phyloP scores from a whole-genome alignment of 2,888 invertebrate genomes.

The Dioctria linearis region DNA sequence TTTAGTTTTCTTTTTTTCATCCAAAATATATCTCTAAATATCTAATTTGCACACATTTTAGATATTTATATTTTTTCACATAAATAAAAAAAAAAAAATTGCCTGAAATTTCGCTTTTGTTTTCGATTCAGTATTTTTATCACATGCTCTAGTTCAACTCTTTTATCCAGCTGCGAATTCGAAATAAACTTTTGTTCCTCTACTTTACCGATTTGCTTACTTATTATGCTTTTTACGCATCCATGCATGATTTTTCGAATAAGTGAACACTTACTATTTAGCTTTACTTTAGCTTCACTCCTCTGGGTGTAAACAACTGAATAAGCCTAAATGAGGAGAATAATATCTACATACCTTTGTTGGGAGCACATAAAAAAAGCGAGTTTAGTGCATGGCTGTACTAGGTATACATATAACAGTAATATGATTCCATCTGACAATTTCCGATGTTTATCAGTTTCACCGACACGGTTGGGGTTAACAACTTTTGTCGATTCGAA shows the following conservation, averaged over 20 bases:
- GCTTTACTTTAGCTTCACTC: neutral
- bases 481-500: constrained; percentile 4
- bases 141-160: constrained; percentile 26
- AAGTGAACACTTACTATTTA: constrained; percentile 3
- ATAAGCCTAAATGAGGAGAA: constrained; percentile 31
- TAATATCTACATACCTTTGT: neutral
- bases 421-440: constrained; percentile 19
- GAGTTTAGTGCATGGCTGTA: neutral
- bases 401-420: neutral
- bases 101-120: constrained; percentile 10
- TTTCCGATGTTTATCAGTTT: constrained; percentile 5
- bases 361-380: constrained; percentile 15
- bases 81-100: neutral
- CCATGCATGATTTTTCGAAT: constrained; percentile 21
- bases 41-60: neutral
- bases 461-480: neutral
- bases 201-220: constrained; percentile 8
- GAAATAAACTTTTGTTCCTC: constrained; percentile 31
- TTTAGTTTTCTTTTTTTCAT: neutral
- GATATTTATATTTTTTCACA: too few species aligned
- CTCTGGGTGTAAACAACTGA: constrained; percentile 19
- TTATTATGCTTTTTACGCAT: constrained; percentile 39
- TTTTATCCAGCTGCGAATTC: constrained; percentile 13
- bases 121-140: constrained; percentile 9
- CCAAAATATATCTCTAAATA: neutral